Base-by-base conservation (phyloP, 2,888 invertebrate species). In the Cylindroiulus punctatus region DNA sequence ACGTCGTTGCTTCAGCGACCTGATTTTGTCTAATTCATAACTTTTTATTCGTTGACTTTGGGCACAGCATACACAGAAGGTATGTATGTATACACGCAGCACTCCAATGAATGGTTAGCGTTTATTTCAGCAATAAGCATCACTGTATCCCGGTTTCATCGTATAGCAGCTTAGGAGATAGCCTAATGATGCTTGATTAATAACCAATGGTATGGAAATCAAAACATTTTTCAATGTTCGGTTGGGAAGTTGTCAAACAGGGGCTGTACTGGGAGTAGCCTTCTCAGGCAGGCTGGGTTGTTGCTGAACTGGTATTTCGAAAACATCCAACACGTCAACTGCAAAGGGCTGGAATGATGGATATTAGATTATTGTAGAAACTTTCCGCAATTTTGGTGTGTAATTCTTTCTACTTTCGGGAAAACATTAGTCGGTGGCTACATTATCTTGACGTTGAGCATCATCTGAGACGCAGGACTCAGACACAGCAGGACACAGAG, bases 231-330 rank as follows among this genome's bases (percentile, higher is more conserved):
- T 76, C 0, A 30, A 26, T 76, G 76, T 14, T 76, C 8, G 30
- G 76, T 76, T 76, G 76, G 76, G 30, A 76, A 76, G 76, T 76
- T 76, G 12, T 26, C 12, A 14, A 76, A 76, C 30, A 30, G 76
- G 76, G 76, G 76, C 30, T 30, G 76, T 76, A 22, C 22, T 76
- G 76, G 76, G 76, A 76, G 76, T 76, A 30, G 76, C 14, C 76
- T 30, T 22, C 0, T 30, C 8, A 14, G 7, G 26, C 14, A 26
- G 76, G 76, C 14, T 76, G 10, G 76, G 76, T 14, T 30, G 76
- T 14, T 76, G 26, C 26, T 22, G 4, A 76, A 57, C 10, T 8
- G 4, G n/a, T 10, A 5, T 10, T 57, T 22, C n/a, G n/a, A 22
- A 57, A 57, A 57, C 7, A 8, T 7, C 0, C 57, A 4, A 57